Conservation (phyloP, 2,113 vertebrate genomes). For the Callipepla californica region DNA sequence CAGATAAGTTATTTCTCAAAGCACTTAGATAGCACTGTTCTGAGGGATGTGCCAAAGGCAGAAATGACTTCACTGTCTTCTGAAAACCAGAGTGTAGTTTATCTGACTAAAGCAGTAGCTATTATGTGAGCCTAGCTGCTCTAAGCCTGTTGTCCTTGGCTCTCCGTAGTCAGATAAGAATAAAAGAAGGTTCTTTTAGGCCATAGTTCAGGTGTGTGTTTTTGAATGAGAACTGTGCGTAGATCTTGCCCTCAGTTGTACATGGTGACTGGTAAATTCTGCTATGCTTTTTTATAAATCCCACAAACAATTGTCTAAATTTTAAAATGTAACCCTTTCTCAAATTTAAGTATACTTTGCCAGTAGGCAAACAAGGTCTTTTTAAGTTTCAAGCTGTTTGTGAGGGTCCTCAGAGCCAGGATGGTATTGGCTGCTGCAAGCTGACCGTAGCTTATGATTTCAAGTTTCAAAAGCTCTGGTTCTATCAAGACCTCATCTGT, state of each 20-base stretch:
- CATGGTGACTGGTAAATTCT: neutral
- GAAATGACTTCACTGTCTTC: neutral
- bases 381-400: neutral
- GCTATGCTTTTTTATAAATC: neutral
- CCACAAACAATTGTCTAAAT: neutral
- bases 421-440: neutral
- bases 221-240: neutral
- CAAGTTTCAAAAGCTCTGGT: conserved; percentile 40
- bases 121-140: neutral
- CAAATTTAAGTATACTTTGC: neutral
- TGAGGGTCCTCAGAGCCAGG: neutral
- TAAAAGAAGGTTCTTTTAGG: neutral
- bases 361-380: neutral
- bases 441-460: neutral
- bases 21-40: neutral
- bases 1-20: neutral
- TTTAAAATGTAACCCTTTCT: neutral
- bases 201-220: neutral
- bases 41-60: neutral
- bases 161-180: neutral
- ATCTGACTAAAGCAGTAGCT: neutral
- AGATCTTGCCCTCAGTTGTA: neutral
- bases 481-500: conserved; percentile 20
- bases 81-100: neutral
- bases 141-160: neutral